These are phyloP conservation scores for Heliocidaris erythrogramma DNA, from an alignment of 35 echinoderm and acorn worm genomes.

Conservation along the genomic window DNA sequence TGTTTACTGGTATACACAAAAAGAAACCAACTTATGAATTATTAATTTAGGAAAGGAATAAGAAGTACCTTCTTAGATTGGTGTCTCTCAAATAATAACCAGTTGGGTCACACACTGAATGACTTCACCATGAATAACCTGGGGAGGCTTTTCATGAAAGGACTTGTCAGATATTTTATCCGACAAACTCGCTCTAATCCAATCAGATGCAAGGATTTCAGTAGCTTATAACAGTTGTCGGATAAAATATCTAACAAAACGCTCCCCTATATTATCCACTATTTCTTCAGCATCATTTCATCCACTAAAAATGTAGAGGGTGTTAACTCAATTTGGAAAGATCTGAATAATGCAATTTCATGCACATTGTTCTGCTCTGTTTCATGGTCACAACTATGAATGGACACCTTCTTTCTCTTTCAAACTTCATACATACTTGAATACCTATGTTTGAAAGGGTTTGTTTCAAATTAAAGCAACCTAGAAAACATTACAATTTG, in stretches of 20 bases:
- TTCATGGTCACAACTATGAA: too few species aligned
- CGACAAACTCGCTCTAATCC: too few species aligned
- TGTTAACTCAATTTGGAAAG: not conserved
- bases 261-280: not conserved
- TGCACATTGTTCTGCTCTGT: too few species aligned
- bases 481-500: not conserved
- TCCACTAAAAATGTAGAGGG: not conserved
- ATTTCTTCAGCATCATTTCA: not conserved
- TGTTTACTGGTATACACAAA: not conserved
- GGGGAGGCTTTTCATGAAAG: too few species aligned
- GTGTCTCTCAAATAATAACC: not conserved
- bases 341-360: too few species aligned
- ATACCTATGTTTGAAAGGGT: too few species aligned
- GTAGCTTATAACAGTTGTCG: too few species aligned
- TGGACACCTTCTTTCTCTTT: too few species aligned
- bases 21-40: not conserved
- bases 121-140: not conserved
- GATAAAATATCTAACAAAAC: too few species aligned
- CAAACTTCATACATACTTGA: too few species aligned
- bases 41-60: not conserved
- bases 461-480: not conserved
- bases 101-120: not conserved
- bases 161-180: too few species aligned
- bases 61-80: not conserved
- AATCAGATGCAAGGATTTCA: too few species aligned